Conservation (phyloP, 2,888 invertebrate genomes). For the Acleris holmiana region DNA sequence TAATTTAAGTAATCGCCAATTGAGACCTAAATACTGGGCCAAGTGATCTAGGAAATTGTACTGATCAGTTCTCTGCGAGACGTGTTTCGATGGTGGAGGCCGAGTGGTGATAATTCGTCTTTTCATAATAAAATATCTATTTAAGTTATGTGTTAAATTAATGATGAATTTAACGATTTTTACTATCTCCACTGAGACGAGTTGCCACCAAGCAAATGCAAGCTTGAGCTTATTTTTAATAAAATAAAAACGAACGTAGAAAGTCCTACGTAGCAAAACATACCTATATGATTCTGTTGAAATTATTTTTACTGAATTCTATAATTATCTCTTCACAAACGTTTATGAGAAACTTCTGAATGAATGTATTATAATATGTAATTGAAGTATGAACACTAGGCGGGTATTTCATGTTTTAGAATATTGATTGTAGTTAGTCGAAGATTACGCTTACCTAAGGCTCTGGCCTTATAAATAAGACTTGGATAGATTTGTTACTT, state of each 20-base stretch:
- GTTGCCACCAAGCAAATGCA: neutral
- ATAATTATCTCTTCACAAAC: neutral
- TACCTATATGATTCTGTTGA: no score
- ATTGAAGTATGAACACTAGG: constrained; percentile 39
- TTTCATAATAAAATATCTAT: no score
- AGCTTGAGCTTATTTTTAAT: neutral
- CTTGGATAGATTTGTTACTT: constrained; percentile 69
- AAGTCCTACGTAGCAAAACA: no score
- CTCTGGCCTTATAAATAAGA: constrained; percentile 75
- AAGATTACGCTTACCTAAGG: constrained; percentile 80
- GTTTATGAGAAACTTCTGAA: constrained; percentile 20
- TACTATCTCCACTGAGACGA: neutral
- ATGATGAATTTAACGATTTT: no score
- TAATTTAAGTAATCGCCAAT: constrained; percentile 8
- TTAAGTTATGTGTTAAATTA: no score
- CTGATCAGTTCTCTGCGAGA: neutral
- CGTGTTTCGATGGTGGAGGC: no score
- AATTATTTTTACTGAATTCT: neutral
- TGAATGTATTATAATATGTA: constrained; percentile 39
- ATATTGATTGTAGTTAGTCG: constrained; percentile 69
- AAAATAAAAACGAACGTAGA: no score
- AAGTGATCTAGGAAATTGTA: neutral
- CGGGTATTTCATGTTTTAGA: constrained; percentile 57
- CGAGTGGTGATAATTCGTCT: no score
- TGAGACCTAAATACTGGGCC: constrained; percentile 23